Base-by-base conservation (phyloP, 2,797 vertebrate genomes). In the Podarcis lilfordi region DNA sequence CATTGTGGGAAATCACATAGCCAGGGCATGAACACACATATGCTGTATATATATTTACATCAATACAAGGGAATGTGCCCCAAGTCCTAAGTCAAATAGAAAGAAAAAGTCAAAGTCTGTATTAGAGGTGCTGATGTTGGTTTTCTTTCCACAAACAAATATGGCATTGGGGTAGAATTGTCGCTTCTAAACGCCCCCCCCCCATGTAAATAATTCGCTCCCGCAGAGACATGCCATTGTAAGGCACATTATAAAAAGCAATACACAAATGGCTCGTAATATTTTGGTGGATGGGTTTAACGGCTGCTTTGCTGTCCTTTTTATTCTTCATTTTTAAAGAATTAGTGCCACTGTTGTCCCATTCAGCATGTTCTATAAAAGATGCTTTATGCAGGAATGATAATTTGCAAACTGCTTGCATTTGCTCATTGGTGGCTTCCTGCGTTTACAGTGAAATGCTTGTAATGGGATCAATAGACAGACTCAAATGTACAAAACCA, bases 301-400 rank as follows among this genome's bases (percentile, higher is more conserved):
- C 8, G 71, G 43, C 32, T 80, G 88, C 59, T 82, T 86, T 64
- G 78, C 40, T 40, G 40, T 35, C 78, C 59, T 40, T 74, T 85
- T 77, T 82, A 86, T 69, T 86, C 72, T 59, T 77, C 61, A 78
- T 83, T 76, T 85, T 82, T 64, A 77, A 85, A 75, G 35, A 76
- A 82, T 81, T 89, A 81, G 37, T 50, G 55, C 69, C 59, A 76
- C 6, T 19, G 69, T 85, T 50, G 43, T 40, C 37, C 59, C 71
- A 85, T 82, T 81, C n/a, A 86, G 23, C 7, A 5, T 32, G 2
- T 69, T 85, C 64, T 55, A 55, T 82, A 89, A 87, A 84, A 43
- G 59, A 64, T 74, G 76, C 50, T 90, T 83, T 84, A 90, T 80
- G 69, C 59, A 90, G 69, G 55, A 75, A 40, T 13, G 8, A 37